Evolutionary conservation across 2,888 invertebrate genomes (phyloP).

Genomic region (Ischnura elegans): DNA sequence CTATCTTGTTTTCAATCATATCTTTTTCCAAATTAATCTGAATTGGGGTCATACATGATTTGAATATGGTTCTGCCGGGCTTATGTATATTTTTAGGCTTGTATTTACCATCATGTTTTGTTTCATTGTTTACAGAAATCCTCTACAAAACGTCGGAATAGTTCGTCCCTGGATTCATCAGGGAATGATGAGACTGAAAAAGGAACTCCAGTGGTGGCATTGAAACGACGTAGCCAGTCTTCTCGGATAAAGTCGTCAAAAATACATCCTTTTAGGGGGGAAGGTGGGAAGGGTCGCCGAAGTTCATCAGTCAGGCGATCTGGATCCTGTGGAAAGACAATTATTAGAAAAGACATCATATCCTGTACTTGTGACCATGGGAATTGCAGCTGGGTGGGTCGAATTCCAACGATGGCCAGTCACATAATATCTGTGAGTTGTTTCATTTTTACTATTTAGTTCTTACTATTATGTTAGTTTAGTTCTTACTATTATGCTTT

Average conservation of each 20-base stretch:
- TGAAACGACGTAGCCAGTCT: not conserved
- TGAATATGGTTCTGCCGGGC: too few species aligned
- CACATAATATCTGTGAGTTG: conserved; percentile 51
- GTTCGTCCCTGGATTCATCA: not conserved
- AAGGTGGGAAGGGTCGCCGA: not conserved
- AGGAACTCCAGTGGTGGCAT: not conserved
- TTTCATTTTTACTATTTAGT: not conserved
- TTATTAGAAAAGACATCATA: not conserved
- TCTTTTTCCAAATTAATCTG: too few species aligned
- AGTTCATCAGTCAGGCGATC: not conserved
- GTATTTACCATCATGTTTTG: not conserved
- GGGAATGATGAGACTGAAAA: not conserved
- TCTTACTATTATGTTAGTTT: not conserved
- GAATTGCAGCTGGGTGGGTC: conserved; percentile 33
- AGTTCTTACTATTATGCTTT: too few species aligned
- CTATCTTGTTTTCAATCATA: too few species aligned
- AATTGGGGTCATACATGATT: too few species aligned
- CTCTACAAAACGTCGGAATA: not conserved
- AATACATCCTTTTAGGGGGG: not conserved
- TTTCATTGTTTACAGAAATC: not conserved
- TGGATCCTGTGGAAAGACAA: conserved; percentile 24
- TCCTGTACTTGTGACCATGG: not conserved
- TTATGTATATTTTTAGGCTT: too few species aligned
- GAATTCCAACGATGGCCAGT: conserved; percentile 33
- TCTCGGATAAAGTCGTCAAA: not conserved